Evolutionary conservation across 1,140 invertebrate species (phyloP).

Genomic region (Calosoma granatense): DNA sequence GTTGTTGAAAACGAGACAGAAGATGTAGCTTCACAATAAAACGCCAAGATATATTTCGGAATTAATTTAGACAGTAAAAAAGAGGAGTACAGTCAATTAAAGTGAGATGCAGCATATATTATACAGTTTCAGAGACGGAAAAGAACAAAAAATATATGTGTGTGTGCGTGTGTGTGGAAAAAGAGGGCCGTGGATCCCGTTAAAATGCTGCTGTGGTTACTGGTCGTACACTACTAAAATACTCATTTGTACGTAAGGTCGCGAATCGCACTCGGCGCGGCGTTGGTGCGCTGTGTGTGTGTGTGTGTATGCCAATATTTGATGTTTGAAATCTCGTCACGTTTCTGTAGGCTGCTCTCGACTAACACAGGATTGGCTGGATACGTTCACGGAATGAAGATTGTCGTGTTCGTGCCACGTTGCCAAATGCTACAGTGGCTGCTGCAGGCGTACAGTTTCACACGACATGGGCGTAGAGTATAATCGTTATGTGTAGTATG

Average conservation of each 20-base stretch:
- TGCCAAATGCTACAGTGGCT: not conserved
- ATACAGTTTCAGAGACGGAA: not conserved
- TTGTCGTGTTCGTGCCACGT: not conserved
- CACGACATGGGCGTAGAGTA: not conserved
- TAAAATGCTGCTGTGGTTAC: not conserved
- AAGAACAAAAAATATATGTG: conserved; percentile 1
- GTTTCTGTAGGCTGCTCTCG: conserved; percentile 1
- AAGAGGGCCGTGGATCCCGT: not conserved
- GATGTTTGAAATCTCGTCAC: conserved; percentile 4
- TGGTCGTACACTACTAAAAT: not conserved
- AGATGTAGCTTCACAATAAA: too few species aligned
- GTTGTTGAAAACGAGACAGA: too few species aligned
- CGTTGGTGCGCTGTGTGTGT: not conserved
- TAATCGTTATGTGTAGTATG: too few species aligned
- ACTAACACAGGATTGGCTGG: conserved; percentile 1
- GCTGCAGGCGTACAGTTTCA: not conserved
- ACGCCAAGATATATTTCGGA: too few species aligned
- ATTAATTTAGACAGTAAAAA: too few species aligned
- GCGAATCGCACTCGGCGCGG: not conserved
- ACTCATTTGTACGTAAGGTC: not conserved
- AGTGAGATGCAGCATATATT: not conserved
- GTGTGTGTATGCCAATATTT: not conserved
- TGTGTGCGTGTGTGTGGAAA: not conserved
- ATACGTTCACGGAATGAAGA: conserved; percentile 4
- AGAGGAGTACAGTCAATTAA: too few species aligned